Evolutionary conservation across 2,888 invertebrate species (phyloP), one percentile per base, ranked within the genome.

Genomic region (Aphodius sticticus): DNA sequence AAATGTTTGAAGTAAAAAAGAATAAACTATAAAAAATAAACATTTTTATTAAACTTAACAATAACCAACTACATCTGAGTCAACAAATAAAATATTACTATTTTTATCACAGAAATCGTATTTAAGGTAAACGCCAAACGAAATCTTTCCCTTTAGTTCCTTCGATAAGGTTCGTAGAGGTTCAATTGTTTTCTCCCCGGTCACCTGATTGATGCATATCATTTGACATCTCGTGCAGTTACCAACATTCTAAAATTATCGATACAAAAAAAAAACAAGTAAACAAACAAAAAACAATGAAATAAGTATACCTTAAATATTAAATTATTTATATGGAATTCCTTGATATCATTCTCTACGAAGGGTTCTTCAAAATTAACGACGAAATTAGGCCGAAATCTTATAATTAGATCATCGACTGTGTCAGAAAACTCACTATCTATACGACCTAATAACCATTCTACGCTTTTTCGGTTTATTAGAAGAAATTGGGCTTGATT

Each of bases 381-480:
- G 1, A 98, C 92, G 69, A 99, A 91, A 90, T 99, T 99, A n/a
- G 96, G 95, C 86, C 99, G 92, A 89, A 99, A 99, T 84, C 99
- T 91, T 81, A 93, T 91, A 3, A 95, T 90, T 69, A 96, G 90
- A 83, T 92, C 92, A 53, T 93, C 92, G 70, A 92, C 82, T 84
- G 89, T 89, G 78, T 92, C 91, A 9, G 88, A 88, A 77, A 91
- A 91, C 72, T 89, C 85, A 69, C 92, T 91, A 69, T 90, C 86
- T 53, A 95, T 91, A 88, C 91, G 92, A 77, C 91, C 90, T 79
- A 90, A 90, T 76, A 98, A 89, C 92, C 95, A 95, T 81, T 91
- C 88, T 0, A 97, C 93, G 82, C 97, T 97, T 0, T 94, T 92
- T 84, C 92, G 91, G 87, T 95, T 97, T 77, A 98, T 91, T 76